Conservation (phyloP, 2,888 invertebrate species). For the Cetonia aurata region DNA sequence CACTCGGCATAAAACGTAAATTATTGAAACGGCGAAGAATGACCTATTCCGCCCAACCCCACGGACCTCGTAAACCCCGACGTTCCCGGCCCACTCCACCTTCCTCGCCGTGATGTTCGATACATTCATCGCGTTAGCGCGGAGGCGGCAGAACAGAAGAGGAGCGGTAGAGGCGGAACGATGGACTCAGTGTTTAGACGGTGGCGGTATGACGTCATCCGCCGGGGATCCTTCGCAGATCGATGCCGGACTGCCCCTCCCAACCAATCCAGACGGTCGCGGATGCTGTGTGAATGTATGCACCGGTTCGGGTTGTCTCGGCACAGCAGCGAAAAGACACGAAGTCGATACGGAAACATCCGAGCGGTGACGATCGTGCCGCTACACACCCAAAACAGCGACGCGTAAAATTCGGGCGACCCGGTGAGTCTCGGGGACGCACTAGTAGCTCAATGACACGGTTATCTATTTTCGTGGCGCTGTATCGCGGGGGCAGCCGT, state of each 20-base stretch:
- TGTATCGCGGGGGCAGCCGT: too few species aligned
- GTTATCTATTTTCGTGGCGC: constrained; percentile 32
- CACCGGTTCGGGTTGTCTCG: constrained; percentile 4
- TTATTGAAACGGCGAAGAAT: constrained; percentile 24
- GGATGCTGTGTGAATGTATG: constrained; percentile 43
- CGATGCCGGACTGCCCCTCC: constrained; percentile 53
- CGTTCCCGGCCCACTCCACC: constrained; percentile 8
- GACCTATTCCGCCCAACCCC: neutral
- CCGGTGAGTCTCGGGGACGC: neutral
- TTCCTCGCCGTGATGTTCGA: constrained; percentile 3
- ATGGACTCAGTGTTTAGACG: constrained; percentile 58
- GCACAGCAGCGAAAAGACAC: neutral
- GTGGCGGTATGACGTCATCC: constrained; percentile 62
- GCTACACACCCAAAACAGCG: neutral
- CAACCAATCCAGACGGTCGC: constrained; percentile 55
- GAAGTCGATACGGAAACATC: neutral
- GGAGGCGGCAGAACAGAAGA: constrained; percentile 25
- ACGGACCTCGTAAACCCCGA: constrained; percentile 3
- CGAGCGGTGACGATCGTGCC: neutral
- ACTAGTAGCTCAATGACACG: constrained; percentile 30
- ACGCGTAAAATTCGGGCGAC: neutral
- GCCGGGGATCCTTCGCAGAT: constrained; percentile 54
- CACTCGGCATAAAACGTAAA: constrained; percentile 29
- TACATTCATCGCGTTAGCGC: constrained; percentile 22
- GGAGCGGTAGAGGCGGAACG: constrained; percentile 6